Evolutionary conservation across 2,888 invertebrate species (phyloP).

Genomic region (Sarcophaga subvicina): DNA sequence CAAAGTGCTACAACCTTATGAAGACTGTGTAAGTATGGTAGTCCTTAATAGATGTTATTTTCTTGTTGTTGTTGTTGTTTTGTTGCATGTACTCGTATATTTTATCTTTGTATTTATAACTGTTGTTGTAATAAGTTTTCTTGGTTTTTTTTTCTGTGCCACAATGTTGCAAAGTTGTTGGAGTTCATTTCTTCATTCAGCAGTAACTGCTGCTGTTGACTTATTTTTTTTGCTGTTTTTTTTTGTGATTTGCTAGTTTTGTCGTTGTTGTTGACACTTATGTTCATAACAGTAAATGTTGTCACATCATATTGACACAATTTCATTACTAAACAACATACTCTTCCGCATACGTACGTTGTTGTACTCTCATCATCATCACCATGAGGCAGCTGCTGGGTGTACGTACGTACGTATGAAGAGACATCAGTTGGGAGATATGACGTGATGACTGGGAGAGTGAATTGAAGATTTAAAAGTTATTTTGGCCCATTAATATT

Average conservation of each 20-base stretch:
- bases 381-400: neutral
- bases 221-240: neutral
- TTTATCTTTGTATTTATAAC: neutral
- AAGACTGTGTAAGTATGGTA: conserved; percentile 22
- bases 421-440: neutral
- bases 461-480: conserved; percentile 39
- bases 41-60: conserved; percentile 63
- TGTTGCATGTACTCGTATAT: conserved; percentile 10
- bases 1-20: neutral
- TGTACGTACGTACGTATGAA: neutral
- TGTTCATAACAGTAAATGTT: conserved; percentile 62
- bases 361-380: neutral
- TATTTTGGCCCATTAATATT: conserved; percentile 40
- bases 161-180: conserved; percentile 38
- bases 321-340: conserved; percentile 57
- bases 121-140: conserved; percentile 51
- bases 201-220: neutral
- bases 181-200: neutral
- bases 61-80: conserved; percentile 39
- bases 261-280: conserved; percentile 63
- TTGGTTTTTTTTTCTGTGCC: neutral
- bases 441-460: neutral
- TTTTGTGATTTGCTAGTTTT: neutral
- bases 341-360: neutral
- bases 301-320: conserved; percentile 67